Conservation (phyloP, 2,113 vertebrate genomes). For the Oxygymnocypris stewartii region DNA sequence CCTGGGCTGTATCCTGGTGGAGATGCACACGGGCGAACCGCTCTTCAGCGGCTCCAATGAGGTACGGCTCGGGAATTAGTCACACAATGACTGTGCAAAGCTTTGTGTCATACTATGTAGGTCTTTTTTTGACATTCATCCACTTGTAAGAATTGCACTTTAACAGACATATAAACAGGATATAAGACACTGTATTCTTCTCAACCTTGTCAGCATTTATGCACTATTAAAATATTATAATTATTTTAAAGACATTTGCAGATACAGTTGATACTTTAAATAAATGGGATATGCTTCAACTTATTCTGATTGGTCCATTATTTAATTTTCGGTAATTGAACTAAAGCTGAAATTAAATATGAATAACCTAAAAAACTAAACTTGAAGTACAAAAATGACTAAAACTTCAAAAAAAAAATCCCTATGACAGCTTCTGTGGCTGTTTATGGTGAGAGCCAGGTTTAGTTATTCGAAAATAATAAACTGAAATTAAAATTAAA, state of each 20-base stretch:
- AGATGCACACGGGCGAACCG: constrained; percentile 95
- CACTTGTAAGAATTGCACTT: background rate
- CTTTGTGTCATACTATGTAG: background rate
- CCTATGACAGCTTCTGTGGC: background rate
- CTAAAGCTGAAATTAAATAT: background rate
- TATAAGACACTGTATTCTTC: background rate
- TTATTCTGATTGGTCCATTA: background rate
- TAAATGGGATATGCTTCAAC: background rate
- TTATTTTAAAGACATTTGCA: background rate
- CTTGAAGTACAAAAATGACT: background rate
- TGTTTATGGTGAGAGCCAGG: background rate
- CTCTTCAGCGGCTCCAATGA: constrained; percentile 94
- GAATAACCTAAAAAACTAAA: background rate
- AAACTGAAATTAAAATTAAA: background rate
- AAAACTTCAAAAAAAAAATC: background rate
- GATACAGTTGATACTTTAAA: background rate
- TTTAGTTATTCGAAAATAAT: background rate
- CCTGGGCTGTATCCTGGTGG: constrained; percentile 91
- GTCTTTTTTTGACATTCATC: background rate
- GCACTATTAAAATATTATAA: background rate
- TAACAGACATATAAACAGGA: background rate
- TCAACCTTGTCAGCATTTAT: background rate
- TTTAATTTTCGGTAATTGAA: background rate
- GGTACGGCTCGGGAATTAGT: constrained; percentile 67
- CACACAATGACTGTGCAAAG: constrained; percentile 22